Percentiles rank a stretch among this genome's conserved stretches.
These are phyloP conservation scores for Brachionus rotundiformis DNA, from an alignment of 1,140 invertebrate species.

Conservation along the genomic window DNA sequence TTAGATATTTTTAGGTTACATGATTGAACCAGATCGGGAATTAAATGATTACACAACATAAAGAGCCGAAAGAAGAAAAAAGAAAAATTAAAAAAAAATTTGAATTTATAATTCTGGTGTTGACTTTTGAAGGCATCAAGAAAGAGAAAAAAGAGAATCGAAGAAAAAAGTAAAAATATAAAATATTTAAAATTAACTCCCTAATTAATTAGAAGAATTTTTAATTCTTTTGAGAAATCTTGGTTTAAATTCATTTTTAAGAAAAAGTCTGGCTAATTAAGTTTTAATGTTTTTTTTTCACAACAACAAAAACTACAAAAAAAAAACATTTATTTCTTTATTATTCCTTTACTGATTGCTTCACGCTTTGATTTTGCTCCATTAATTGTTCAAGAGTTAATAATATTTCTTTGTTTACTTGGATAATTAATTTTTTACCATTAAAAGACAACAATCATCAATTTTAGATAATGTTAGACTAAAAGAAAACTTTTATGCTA, in stretches of 20 bases:
- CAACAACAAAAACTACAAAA: too few relatives aligned
- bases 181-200: neutral
- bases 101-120: conserved; percentile 14
- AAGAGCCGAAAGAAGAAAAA: neutral
- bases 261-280: neutral
- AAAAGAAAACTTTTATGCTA: neutral
- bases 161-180: neutral
- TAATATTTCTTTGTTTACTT: neutral
- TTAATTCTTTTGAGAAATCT: neutral
- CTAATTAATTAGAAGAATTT: conserved; percentile 4
- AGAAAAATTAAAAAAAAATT: conserved; percentile 21
- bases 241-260: neutral
- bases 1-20: neutral
- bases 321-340: too few relatives aligned
- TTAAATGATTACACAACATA: conserved; percentile 20
- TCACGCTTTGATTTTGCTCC: neutral
- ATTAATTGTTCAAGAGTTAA: too few relatives aligned
- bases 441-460: neutral
- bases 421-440: neutral
- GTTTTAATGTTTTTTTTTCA: neutral
- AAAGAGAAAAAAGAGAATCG: neutral
- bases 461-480: neutral
- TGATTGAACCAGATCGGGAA: conserved; percentile 38
- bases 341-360: neutral
- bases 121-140: neutral